A percentile compares a stretch with the other conserved stretches of the same genome.
Conservation (phyloP, 2,113 vertebrate genomes). For the Arothron firmamentum region DNA sequence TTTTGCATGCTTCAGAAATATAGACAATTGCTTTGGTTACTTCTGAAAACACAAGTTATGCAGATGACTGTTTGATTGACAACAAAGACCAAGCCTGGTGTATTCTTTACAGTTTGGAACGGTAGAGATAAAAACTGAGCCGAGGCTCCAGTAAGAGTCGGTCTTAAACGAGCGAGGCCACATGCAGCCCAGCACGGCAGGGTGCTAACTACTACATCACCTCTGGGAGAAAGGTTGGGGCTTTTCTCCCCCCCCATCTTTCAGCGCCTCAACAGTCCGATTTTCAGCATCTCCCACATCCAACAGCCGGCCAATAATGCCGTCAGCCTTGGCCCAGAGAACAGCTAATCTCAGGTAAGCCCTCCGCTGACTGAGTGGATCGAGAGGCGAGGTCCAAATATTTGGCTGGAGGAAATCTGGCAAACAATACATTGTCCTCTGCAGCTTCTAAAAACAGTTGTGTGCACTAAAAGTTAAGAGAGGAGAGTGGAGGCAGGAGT, state of each 20-base stretch:
- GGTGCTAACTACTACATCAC: constrained; percentile 45
- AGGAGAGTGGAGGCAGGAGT: constrained; percentile 7
- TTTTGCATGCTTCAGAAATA: too few relatives aligned
- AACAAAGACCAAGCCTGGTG: neutral
- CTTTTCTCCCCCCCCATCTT: constrained; percentile 58
- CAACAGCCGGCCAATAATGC: constrained; percentile 58
- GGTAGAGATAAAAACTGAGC: constrained; percentile 15
- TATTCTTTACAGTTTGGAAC: constrained; percentile 7
- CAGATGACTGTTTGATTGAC: neutral
- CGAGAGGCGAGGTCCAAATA: constrained; percentile 60
- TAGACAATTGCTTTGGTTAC: too few relatives aligned
- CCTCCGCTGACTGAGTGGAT: constrained; percentile 66
- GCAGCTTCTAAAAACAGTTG: constrained; percentile 59
- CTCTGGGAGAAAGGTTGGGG: constrained; percentile 46
- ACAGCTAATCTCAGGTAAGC: constrained; percentile 78
- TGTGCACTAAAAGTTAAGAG: constrained; percentile 37
- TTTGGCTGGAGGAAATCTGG: constrained; percentile 68
- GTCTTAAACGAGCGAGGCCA: constrained; percentile 31
- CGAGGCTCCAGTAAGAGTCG: constrained; percentile 18
- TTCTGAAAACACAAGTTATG: too few relatives aligned
- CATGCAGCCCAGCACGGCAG: constrained; percentile 29
- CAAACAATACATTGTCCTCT: constrained; percentile 40
- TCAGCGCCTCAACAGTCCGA: constrained; percentile 58
- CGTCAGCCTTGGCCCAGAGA: constrained; percentile 60
- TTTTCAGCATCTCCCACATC: constrained; percentile 59